Percentiles rank a stretch among this genome's conserved stretches.
These are phyloP conservation scores for Aphodius sticticus DNA, from an alignment of 2,888 invertebrate genomes.

Conservation along the genomic window DNA sequence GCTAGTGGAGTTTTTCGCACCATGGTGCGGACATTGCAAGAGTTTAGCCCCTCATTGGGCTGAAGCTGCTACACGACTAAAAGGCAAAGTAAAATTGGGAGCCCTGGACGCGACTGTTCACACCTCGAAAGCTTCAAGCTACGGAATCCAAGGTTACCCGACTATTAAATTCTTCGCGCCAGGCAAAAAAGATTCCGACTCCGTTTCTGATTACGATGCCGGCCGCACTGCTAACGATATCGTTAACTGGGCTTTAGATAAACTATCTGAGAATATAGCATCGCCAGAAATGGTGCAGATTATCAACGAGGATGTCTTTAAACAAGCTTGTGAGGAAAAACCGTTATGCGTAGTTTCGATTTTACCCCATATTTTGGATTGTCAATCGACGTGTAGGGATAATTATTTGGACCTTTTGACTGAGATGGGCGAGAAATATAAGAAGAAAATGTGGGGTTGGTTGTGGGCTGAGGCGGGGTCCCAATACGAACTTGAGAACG, in stretches of 20 bases:
- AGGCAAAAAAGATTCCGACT: conserved; percentile 74
- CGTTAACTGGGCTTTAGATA: conserved; percentile 88
- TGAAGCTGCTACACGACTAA: conserved; percentile 91
- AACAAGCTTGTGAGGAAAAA: conserved; percentile 80
- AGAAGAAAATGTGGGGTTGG: conserved; percentile 96
- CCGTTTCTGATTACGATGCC: conserved; percentile 88
- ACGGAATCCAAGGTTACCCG: conserved; percentile 92
- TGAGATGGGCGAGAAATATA: conserved; percentile 86
- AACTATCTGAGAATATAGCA: conserved; percentile 85
- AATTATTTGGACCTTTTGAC: conserved; percentile 78
- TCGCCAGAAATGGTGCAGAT: conserved; percentile 87
- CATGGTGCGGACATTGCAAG: conserved; percentile 98
- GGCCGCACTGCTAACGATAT: conserved; percentile 92
- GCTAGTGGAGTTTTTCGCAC: conserved; percentile 98
- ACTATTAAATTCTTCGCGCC: conserved; percentile 93
- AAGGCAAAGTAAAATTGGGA: conserved; percentile 95
- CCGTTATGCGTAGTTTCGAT: conserved; percentile 91
- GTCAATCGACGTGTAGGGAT: conserved; percentile 89
- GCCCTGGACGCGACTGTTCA: conserved; percentile 96
- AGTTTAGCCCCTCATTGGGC: conserved; percentile 97
- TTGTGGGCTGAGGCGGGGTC: conserved; percentile 93
- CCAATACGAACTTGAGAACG: conserved; percentile 84
- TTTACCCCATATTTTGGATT: conserved; percentile 94
- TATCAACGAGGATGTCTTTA: conserved; percentile 67
- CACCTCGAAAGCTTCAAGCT: conserved; percentile 80